These are phyloP conservation scores for Ecliptopera silaceata DNA, from an alignment of 2,888 invertebrate species.

Conservation along the genomic window DNA sequence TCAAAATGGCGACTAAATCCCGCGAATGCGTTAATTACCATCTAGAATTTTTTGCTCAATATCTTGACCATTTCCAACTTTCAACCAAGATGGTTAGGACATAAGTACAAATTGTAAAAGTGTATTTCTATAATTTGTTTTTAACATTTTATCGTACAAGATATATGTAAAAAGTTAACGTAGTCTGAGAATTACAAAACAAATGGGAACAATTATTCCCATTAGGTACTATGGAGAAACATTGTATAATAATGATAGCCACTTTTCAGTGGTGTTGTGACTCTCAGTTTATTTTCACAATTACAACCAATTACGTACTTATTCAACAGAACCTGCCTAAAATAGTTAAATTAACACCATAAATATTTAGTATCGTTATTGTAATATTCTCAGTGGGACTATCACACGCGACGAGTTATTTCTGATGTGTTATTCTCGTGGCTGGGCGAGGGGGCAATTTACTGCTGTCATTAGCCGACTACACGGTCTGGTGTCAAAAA, in stretches of 20 bases:
- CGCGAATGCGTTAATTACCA: too few species aligned
- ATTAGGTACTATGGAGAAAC: too few species aligned
- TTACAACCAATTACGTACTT: neutral
- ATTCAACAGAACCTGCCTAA: neutral
- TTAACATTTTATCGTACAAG: too few species aligned
- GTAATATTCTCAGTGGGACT: slow-evolving; percentile 16
- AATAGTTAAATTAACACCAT: slow-evolving; percentile 5
- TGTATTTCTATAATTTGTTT: too few species aligned
- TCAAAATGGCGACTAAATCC: too few species aligned
- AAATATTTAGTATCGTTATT: slow-evolving; percentile 1
- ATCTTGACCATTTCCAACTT: too few species aligned
- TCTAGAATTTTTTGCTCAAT: too few species aligned
- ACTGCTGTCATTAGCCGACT: slow-evolving; percentile 57
- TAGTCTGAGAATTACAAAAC: too few species aligned
- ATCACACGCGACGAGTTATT: slow-evolving; percentile 54
- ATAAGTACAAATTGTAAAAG: too few species aligned
- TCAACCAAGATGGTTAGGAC: too few species aligned
- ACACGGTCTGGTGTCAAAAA: slow-evolving; percentile 54
- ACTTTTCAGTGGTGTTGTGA: neutral
- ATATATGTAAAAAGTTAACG: too few species aligned
- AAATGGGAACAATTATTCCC: too few species aligned
- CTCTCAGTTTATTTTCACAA: neutral
- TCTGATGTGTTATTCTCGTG: slow-evolving; percentile 58
- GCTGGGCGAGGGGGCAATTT: slow-evolving; percentile 59
- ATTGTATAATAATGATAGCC: neutral